phyloP scores from a whole-genome alignment of 2,797 vertebrate genomes.

The Ceyx erithaca region DNA sequence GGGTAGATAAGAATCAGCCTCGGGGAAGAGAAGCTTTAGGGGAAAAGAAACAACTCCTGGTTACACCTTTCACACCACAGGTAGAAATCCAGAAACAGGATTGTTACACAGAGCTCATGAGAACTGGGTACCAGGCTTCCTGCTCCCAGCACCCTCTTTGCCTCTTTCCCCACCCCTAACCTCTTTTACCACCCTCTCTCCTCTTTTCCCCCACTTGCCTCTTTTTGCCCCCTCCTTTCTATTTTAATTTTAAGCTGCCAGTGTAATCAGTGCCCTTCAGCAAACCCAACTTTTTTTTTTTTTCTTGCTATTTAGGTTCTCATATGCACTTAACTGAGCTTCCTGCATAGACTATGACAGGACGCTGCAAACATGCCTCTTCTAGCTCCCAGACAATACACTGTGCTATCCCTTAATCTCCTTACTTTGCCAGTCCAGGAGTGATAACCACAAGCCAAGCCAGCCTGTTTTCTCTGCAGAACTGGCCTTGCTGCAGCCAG shows the following conservation, averaged over 20 bases:
- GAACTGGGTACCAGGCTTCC: background rate
- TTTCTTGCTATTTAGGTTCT: background rate
- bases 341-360: background rate
- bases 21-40: constrained; percentile 43
- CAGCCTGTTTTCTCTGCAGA: background rate
- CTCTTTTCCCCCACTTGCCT: background rate
- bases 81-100: background rate
- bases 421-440: background rate
- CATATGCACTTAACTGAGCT: background rate
- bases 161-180: background rate
- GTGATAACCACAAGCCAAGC: background rate
- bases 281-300: background rate
- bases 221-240: background rate
- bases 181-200: too few relatives aligned
- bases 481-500: background rate
- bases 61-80: background rate
- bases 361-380: background rate
- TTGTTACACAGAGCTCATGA: background rate
- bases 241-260: background rate
- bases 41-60: background rate
- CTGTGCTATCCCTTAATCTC: background rate
- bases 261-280: background rate
- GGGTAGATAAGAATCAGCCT: constrained; percentile 32
- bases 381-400: background rate
- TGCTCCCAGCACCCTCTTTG: background rate